A percentile compares a stretch with the other conserved stretches of the same genome.
Conservation (phyloP, 2,888 invertebrate species). For the Torymus texanus region DNA sequence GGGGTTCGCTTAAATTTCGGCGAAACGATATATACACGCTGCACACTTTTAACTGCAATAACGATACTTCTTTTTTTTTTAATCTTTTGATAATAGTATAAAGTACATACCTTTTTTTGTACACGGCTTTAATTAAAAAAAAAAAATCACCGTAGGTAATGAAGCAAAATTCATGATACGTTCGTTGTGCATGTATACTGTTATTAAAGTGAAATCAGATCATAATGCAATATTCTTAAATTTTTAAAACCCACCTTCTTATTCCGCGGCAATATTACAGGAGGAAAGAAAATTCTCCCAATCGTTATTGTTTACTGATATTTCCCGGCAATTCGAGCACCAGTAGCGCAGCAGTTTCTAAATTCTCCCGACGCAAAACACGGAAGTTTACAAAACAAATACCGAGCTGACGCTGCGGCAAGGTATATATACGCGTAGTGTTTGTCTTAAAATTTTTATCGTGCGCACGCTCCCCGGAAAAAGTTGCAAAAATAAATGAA, state of each 20-base stretch:
- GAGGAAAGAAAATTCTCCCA: too few relatives aligned
- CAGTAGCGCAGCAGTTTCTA: too few relatives aligned
- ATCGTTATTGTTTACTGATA: too few relatives aligned
- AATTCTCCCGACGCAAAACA: too few relatives aligned
- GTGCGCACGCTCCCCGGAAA: neutral
- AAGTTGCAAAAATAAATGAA: conserved; percentile 18
- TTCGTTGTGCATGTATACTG: neutral
- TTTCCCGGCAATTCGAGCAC: too few relatives aligned
- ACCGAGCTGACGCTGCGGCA: neutral
- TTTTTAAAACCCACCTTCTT: neutral
- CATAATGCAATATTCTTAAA: neutral
- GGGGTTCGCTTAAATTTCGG: neutral
- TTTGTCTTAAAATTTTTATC: too few relatives aligned
- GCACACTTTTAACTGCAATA: conserved; percentile 19
- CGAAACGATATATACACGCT: neutral
- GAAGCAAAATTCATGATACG: conserved; percentile 6
- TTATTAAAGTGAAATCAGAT: conserved; percentile 7
- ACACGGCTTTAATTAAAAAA: neutral
- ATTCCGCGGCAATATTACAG: neutral
- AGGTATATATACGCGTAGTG: too few relatives aligned
- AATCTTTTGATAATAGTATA: conserved; percentile 32
- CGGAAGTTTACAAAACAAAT: neutral
- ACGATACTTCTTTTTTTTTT: neutral
- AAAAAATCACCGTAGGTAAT: conserved; percentile 4
- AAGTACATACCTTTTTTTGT: neutral